Base-by-base conservation (phyloP, 2,888 invertebrate species). In the Brachylomia viminalis region DNA sequence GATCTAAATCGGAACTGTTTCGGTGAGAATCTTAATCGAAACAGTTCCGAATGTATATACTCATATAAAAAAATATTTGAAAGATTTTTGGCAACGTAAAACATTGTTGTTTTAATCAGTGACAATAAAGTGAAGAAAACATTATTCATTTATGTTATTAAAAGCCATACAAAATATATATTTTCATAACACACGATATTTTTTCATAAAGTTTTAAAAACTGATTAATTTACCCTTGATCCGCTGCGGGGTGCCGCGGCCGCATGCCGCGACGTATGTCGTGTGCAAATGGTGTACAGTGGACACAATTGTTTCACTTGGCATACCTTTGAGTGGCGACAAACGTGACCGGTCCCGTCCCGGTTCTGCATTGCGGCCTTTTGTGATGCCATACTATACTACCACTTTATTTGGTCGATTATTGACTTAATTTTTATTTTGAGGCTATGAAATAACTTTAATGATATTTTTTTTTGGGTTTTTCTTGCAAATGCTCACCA, bases 331-430 rank as follows among this genome's bases (percentile, higher is more conserved):
- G 70, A 83, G 62, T 74, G 72, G 76, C 72, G 79, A 73, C 74
- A 79, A 81, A 84, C 76, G 80, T 77, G 73, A 72, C 77, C 80
- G 61, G 73, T 66, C 67, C 71, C 54, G 62, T 56, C 69, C 77
- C 71, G 66, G 52, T 78, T 87, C 88, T 87, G 87, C 85, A 87
- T 81, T 88, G 88, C 87, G 80, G 88, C 67, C 74, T 77, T 80
- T 79, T 80, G 73, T 69, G 73, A 66, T 68, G 81, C 56, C 68
- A 66, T 30, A 59, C 42, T 67, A 33, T 52, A 59, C 27, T 52
- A 27, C 23, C 33, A 52, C 77, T 69, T 66, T 70, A 17, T 77
- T 27, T 20, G 17, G 49, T 65, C 56, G 8, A 72, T 77, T 79
- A 58, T 64, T 58, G 2, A 56, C 13, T 45, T 42, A 5, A 49